Conservation (phyloP, 2,888 invertebrate genomes). For the Callinectes sapidus region DNA sequence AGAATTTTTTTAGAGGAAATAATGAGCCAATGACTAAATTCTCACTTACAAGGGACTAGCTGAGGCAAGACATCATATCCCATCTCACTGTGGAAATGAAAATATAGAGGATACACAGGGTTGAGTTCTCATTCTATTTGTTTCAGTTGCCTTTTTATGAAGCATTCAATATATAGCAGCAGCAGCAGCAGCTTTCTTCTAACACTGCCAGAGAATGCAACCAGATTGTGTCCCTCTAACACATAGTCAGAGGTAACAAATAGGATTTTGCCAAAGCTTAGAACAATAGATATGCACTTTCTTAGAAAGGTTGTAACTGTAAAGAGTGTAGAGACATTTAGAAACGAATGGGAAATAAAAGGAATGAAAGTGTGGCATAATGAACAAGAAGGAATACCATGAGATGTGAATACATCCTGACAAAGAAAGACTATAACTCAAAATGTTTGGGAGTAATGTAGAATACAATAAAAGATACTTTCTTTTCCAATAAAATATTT, state of each 20-base stretch:
- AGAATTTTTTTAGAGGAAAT: not conserved
- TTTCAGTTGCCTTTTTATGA: no score
- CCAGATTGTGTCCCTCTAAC: no score
- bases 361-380: no score
- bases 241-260: not conserved
- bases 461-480: not conserved
- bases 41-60: not conserved
- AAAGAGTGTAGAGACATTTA: not conserved
- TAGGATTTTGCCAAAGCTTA: not conserved
- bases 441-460: not conserved
- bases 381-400: no score
- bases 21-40: not conserved
- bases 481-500: no score
- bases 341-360: not conserved
- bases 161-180: no score
- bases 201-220: no score
- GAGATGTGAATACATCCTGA: no score
- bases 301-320: not conserved
- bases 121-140: no score
- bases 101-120: no score
- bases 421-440: no score
- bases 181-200: not conserved
- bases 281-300: not conserved
- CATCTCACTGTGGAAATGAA: not conserved
- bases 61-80: not conserved